Base-by-base conservation (phyloP, 1,140 invertebrate genomes). In the Anoplophora glabripennis region DNA sequence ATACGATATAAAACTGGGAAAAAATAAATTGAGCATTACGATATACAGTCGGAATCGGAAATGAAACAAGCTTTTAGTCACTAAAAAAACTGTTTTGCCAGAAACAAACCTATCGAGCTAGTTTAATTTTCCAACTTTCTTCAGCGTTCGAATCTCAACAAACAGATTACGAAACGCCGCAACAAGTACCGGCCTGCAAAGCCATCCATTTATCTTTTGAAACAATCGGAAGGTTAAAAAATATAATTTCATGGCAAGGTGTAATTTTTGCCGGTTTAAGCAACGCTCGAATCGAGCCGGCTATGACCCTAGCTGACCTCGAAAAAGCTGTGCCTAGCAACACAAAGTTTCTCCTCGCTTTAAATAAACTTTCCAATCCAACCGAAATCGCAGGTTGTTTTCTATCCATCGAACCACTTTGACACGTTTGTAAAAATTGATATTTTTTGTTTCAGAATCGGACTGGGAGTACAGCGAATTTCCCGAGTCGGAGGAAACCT, bases 391-490 rank as follows among this genome's bases (percentile, higher is more conserved):
- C 10, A 18, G 12, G 11, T 28, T 46, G 28, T 46, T 46, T 15
- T 46, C 17, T 18, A 21, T 14, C 11, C n/a, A 18, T 18, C 17
- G 17, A 44, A 46, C n/a, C 17, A n/a, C 0, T 18, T 18, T 46
- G 12, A 7, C 41, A 9, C 5, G 17, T 42, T 17, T 0, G 17
- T 41, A 79, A 89, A 41, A 80, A 82, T 37, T 78, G 86, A 65
- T 85, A 90, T 37, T 35, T 18, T 21, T 14, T n/a, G 7, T 53
- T 60, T 47, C 63, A 52, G 18, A 63, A 64, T 11, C 57, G 65
- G 67, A 64, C 37, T 59, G 47, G 47, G 62, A 60, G 36, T 49
- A 46, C 21, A n/a, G 45, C 12, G 65, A 64, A 18, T 64, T 63
- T 15, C 40, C 62, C 12, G 61, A 67, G 35, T 61, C 62, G 15